phyloP scores from a whole-genome alignment of 92 coral and sea anemone genomes.

The Palythoa grandis region DNA sequence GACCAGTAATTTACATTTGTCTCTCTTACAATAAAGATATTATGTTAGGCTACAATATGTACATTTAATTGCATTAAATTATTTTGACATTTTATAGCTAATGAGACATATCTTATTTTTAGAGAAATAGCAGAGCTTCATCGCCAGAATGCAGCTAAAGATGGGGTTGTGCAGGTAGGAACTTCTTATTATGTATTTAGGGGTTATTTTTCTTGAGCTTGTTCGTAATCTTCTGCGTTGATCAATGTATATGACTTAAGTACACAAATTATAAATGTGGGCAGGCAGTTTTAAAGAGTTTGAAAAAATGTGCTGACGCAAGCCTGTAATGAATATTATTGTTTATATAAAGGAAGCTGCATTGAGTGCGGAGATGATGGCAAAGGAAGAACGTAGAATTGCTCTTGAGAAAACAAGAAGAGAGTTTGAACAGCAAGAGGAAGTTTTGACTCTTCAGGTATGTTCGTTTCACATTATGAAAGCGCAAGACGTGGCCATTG shows the following conservation, averaged over 20 bases:
- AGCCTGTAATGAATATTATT: neutral
- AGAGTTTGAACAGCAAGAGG: conserved; percentile 77
- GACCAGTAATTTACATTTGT: too few species aligned
- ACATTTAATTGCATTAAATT: too few species aligned
- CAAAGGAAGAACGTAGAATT: conserved; percentile 92
- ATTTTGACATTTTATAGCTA: too few species aligned
- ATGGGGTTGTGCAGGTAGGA: conserved; percentile 80
- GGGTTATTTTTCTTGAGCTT: neutral
- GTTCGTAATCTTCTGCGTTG: too few species aligned
- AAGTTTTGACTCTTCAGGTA: conserved; percentile 85
- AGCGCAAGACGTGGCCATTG: neutral
- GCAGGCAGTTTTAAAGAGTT: neutral
- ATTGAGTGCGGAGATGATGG: conserved; percentile 93
- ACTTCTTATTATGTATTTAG: neutral
- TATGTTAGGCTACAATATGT: too few species aligned
- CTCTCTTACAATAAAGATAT: too few species aligned
- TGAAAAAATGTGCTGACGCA: neutral
- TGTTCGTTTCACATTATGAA: neutral
- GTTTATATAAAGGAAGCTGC: conserved; percentile 77
- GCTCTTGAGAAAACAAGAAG: conserved; percentile 84
- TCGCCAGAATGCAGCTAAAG: conserved; percentile 87
- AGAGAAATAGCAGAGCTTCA: conserved; percentile 95
- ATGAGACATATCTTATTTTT: neutral
- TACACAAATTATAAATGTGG: neutral
- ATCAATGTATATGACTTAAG: too few species aligned